These are phyloP conservation scores for Agrochola litura DNA, from an alignment of 2,888 invertebrate species.

Conservation along the genomic window DNA sequence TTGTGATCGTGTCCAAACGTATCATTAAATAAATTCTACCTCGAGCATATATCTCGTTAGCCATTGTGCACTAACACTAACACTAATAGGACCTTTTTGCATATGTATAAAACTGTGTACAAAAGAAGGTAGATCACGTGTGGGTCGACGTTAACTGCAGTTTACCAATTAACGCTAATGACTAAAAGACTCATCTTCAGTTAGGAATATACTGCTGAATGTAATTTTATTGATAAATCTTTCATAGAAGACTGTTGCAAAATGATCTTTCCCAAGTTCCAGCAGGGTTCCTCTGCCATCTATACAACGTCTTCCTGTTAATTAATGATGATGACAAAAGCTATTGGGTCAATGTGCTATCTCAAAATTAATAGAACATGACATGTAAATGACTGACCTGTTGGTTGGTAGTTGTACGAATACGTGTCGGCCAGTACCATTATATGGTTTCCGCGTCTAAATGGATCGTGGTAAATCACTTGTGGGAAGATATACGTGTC, in stretches of 20 bases:
- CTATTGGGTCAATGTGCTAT: background rate
- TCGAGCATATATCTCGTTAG: no score
- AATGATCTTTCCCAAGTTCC: no score
- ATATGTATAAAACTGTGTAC: no score
- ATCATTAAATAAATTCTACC: slow-evolving; percentile 2
- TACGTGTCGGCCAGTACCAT: slow-evolving; percentile 95
- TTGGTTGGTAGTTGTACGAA: slow-evolving; percentile 90
- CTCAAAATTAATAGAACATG: background rate
- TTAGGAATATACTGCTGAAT: background rate
- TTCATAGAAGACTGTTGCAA: no score
- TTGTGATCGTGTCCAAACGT: slow-evolving; percentile 7
- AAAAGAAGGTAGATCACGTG: background rate
- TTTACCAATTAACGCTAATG: background rate
- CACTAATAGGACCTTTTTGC: background rate
- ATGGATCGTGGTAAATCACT: slow-evolving; percentile 95
- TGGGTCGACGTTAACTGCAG: background rate
- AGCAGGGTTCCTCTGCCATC: no score
- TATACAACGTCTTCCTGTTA: no score
- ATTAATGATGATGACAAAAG: background rate
- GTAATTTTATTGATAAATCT: background rate
- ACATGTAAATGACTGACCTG: slow-evolving; percentile 73
- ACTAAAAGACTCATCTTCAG: no score
- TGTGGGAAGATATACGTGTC: slow-evolving; percentile 95
- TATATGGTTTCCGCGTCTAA: slow-evolving; percentile 93
- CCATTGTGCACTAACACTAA: background rate